Evolutionary conservation across 1,140 invertebrate genomes (phyloP).

Genomic region (Berghia stephanieae): DNA sequence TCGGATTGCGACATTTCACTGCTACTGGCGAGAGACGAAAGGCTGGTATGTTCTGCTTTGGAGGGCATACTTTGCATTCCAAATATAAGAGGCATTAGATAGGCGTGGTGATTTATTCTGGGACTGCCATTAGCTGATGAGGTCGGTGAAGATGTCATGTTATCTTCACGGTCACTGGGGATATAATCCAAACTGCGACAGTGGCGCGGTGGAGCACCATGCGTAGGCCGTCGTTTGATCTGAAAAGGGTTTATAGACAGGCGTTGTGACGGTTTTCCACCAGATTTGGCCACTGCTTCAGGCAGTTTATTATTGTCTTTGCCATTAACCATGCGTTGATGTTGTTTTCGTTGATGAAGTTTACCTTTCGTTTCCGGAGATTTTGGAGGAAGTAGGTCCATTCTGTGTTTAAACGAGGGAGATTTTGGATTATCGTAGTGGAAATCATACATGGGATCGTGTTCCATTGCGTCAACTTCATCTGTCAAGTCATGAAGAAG

Average conservation of each 20-base stretch:
- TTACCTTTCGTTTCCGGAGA: conserved; percentile 13
- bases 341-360: background rate
- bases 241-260: conserved; percentile 52
- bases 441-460: background rate
- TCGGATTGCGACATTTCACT: conserved; percentile 65
- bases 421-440: conserved; percentile 2
- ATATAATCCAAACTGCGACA: conserved; percentile 65
- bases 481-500: conserved; percentile 53
- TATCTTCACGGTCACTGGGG: conserved; percentile 60
- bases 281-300: too few relatives aligned
- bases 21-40: conserved; percentile 61
- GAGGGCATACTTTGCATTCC: conserved; percentile 25
- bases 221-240: conserved; percentile 55
- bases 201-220: conserved; percentile 54
- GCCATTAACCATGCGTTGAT: background rate
- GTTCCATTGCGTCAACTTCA: too few relatives aligned
- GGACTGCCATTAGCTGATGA: conserved; percentile 60
- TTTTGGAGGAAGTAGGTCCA: background rate
- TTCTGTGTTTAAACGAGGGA: background rate
- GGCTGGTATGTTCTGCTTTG: conserved; percentile 45
- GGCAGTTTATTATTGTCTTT: background rate
- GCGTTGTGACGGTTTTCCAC: conserved; percentile 14
- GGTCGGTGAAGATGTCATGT: conserved; percentile 42
- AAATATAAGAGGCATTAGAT: conserved; percentile 49
- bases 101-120: conserved; percentile 46